phyloP scores from a whole-genome alignment of 1,140 invertebrate species.

The Lamellibrachia luymesi region DNA sequence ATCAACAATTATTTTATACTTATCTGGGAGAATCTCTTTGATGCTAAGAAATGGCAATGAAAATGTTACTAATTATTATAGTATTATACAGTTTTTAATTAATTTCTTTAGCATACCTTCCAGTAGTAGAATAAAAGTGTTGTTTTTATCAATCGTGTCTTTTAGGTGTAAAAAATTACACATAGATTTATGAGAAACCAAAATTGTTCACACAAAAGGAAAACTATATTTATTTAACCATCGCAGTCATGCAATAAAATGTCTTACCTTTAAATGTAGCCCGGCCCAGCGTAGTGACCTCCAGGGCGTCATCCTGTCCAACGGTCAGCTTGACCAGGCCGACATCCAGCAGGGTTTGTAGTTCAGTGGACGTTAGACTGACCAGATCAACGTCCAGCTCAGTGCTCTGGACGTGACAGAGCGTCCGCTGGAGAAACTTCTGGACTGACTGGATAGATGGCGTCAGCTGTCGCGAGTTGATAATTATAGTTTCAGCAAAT shows the following conservation, averaged over 20 bases:
- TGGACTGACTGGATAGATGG: constrained; percentile 61
- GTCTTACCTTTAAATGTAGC: constrained; percentile 78
- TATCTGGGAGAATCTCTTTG: no score
- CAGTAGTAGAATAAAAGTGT: no score
- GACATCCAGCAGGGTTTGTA: constrained; percentile 47
- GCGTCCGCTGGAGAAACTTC: constrained; percentile 61
- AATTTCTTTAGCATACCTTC: no score
- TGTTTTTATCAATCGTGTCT: no score
- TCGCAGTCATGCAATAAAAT: neutral
- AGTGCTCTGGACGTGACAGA: constrained; percentile 66
- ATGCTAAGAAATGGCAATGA: no score
- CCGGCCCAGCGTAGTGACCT: constrained; percentile 70
- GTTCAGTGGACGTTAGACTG: constrained; percentile 57
- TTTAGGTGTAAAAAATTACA: no score
- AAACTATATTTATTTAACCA: neutral
- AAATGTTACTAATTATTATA: no score
- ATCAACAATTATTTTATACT: no score
- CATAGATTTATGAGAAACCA: neutral
- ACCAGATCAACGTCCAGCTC: constrained; percentile 58
- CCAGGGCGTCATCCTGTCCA: constrained; percentile 30
- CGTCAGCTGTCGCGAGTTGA: constrained; percentile 50
- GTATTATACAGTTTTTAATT: no score
- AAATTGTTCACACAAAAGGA: neutral
- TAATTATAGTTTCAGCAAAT: neutral
- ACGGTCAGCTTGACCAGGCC: constrained; percentile 43